Evolutionary conservation across 2,797 vertebrate genomes (phyloP).

Genomic region (Glyptemys insculpta): DNA sequence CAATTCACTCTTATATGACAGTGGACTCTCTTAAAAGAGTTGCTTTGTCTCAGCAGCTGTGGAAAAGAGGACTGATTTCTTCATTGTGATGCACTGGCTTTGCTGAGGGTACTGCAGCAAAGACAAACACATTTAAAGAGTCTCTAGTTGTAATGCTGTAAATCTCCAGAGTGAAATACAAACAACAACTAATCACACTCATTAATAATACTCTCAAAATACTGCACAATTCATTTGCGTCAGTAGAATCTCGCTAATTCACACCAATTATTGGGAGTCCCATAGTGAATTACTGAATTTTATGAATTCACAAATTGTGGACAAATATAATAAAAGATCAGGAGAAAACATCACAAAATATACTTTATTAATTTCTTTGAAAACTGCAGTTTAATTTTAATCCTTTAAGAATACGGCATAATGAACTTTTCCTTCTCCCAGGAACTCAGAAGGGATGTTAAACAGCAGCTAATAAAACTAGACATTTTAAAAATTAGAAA

Average conservation of each 20-base stretch:
- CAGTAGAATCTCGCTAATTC: neutral
- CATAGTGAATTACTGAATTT: neutral
- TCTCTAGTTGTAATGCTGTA: neutral
- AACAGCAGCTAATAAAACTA: neutral
- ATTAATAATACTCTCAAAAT: neutral
- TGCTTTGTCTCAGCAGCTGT: neutral
- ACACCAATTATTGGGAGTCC: neutral
- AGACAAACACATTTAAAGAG: neutral
- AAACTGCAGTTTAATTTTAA: neutral
- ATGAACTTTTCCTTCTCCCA: neutral
- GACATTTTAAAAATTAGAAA: neutral
- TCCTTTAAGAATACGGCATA: neutral
- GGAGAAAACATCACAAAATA: neutral
- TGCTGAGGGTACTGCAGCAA: neutral
- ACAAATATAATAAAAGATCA: neutral
- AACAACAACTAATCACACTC: neutral
- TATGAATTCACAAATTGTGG: neutral
- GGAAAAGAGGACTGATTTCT: neutral
- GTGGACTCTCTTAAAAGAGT: neutral
- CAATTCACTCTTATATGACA: neutral
- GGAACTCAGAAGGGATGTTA: too few species aligned
- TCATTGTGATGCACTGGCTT: neutral
- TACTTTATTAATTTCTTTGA: neutral
- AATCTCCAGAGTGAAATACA: neutral
- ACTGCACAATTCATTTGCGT: neutral